Base-by-base conservation (phyloP, 2,797 vertebrate species). In the Gymnodraco acuticeps region DNA sequence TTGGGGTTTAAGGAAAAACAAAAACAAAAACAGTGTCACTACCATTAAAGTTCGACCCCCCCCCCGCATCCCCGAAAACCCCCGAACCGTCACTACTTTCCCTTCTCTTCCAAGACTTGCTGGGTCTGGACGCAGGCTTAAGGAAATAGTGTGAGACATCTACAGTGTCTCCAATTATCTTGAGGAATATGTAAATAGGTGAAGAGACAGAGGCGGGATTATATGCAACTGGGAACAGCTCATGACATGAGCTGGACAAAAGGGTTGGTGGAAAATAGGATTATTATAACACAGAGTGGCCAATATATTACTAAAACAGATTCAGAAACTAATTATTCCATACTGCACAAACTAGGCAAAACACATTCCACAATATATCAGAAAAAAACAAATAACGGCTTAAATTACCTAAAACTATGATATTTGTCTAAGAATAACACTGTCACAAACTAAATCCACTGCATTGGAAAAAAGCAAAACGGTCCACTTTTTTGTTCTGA, bases 21-120 rank as follows among this genome's bases (percentile, higher is more conserved):
- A 88, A 93, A 93, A 94, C 92, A 93, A 93, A 93, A 94, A 93
- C 91, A 92, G 82, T 91, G 91, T 89, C 89, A 92, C 88, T 70
- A 77, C 74, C 70, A 77, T 38, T 88, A 88, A 75, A 87, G 79
- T 91, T 78, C 23, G 41, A 60, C 66, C 78, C 73, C 78, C 69
- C 78, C 73, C 78, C 69, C 19, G 8, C 33, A 33, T 38, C 33
- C 75, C 75, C 66, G 2, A 10, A 16, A 79, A 52, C 69, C 47
- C 84, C 60, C 45, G 4, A 48, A 47, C 71, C 83, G 58, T 80
- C 75, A 54, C 84, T 81, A 77, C 77, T 75, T 83, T 80, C 75
- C 71, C 72, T 84, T 84, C 73, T 71, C 78, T 62, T 71, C 80
- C 47, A 72, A 86, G 84, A 86, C 73, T 81, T 81, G 64, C 75